Percentiles rank a stretch among this genome's conserved stretches.
Evolutionary conservation across 2,888 invertebrate species (phyloP).

Genomic region (Polydrusus cervinus): DNA sequence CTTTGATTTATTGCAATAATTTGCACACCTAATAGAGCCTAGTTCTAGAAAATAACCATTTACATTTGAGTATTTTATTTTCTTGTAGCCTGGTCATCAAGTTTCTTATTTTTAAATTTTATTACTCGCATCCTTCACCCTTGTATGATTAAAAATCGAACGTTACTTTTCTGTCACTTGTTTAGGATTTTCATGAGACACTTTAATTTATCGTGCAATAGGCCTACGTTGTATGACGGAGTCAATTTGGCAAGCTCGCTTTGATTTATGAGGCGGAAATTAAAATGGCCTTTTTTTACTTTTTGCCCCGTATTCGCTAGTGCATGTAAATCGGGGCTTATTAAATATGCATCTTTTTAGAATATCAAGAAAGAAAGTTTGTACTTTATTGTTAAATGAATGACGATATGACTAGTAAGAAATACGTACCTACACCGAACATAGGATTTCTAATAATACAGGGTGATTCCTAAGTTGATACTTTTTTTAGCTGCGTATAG

Average conservation of each 20-base stretch:
- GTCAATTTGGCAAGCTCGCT: conserved; percentile 37
- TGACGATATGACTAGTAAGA: no score
- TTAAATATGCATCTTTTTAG: conserved; percentile 6
- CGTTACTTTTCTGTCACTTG: conserved; percentile 24
- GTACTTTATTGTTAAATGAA: background rate
- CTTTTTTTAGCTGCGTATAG: no score
- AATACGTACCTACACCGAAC: no score
- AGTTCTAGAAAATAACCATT: no score
- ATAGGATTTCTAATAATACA: no score
- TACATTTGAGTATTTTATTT: no score
- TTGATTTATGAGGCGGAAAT: conserved; percentile 45
- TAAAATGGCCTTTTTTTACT: conserved; percentile 34
- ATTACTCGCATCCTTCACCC: no score
- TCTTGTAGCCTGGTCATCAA: no score
- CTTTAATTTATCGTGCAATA: conserved; percentile 41
- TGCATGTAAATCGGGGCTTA: conserved; percentile 15
- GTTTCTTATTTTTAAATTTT: no score
- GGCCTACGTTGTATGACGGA: conserved; percentile 16
- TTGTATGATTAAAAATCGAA: conserved; percentile 29
- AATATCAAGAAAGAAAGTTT: conserved; percentile 2
- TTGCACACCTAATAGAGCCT: no score
- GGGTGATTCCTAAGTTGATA: no score
- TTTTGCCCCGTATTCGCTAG: background rate
- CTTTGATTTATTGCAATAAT: no score
- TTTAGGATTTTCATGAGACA: conserved; percentile 13